These are phyloP conservation scores for Lumbricus terrestris DNA, from an alignment of 2,888 invertebrate species.

Conservation along the genomic window DNA sequence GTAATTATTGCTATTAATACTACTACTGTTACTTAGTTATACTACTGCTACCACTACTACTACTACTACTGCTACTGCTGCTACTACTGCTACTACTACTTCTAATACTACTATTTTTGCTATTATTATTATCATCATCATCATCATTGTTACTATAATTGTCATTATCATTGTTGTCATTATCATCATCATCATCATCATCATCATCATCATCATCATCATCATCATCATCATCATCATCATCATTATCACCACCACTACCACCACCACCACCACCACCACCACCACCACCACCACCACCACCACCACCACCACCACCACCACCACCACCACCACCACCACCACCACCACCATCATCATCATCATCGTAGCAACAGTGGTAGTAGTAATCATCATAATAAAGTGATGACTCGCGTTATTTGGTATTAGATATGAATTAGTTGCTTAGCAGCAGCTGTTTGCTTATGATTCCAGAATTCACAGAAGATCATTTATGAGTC, in stretches of 20 bases:
- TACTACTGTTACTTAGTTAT: neutral
- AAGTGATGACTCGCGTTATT: neutral
- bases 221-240: conserved; percentile 6
- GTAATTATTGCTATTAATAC: neutral
- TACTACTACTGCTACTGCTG: neutral
- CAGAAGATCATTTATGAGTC: conserved; percentile 51
- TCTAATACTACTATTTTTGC: neutral
- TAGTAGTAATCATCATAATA: neutral
- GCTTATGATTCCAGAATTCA: conserved; percentile 44
- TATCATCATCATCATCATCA: neutral
- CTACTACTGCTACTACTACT: too few species aligned
- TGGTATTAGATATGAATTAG: neutral
- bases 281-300: neutral
- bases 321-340: neutral
- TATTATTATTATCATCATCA: too few species aligned
- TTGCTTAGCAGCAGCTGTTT: neutral
- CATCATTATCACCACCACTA: conserved; percentile 4
- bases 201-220: conserved; percentile 11
- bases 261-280: neutral
- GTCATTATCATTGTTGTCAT: too few species aligned
- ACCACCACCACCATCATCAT: neutral
- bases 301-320: neutral
- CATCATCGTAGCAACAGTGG: neutral
- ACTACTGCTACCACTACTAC: neutral
- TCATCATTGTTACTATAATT: too few species aligned